These are phyloP conservation scores for Ciona savignyi DNA, from an alignment of 23 tunicate species.

Conservation along the genomic window DNA sequence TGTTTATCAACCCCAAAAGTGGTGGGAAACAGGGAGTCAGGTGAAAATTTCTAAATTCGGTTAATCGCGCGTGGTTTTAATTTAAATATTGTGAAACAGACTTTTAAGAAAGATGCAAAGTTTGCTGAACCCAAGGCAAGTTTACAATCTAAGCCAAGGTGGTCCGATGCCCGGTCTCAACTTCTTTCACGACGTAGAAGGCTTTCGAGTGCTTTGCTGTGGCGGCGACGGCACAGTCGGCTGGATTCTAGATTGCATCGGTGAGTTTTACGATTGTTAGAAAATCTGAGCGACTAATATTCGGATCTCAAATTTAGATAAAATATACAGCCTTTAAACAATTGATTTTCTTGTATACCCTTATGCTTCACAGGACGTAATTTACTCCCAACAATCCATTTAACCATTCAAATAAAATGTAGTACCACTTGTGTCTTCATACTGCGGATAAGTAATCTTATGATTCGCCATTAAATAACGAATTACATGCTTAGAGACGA, in stretches of 20 bases:
- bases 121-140: constrained; percentile 68
- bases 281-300: no score
- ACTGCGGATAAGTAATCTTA: no score
- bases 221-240: constrained; percentile 92
- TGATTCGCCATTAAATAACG: no score
- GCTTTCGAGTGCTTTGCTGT: constrained; percentile 75
- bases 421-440: no score
- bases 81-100: constrained; percentile 19
- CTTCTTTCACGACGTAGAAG: constrained; percentile 70
- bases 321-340: no score
- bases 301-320: no score
- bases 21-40: constrained; percentile 82
- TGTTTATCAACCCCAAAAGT: constrained; percentile 81
- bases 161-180: constrained; percentile 91
- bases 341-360: no score
- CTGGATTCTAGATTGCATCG: constrained; percentile 78
- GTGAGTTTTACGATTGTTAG: constrained; percentile 16
- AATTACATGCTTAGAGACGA: no score
- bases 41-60: no score
- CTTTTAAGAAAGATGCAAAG: constrained; percentile 76
- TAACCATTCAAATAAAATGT: no score
- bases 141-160: constrained; percentile 61
- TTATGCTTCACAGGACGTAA: no score
- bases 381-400: no score
- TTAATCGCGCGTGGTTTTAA: not conserved